Conservation (phyloP, 2,888 invertebrate species). For the Sylvicola cinctus region DNA sequence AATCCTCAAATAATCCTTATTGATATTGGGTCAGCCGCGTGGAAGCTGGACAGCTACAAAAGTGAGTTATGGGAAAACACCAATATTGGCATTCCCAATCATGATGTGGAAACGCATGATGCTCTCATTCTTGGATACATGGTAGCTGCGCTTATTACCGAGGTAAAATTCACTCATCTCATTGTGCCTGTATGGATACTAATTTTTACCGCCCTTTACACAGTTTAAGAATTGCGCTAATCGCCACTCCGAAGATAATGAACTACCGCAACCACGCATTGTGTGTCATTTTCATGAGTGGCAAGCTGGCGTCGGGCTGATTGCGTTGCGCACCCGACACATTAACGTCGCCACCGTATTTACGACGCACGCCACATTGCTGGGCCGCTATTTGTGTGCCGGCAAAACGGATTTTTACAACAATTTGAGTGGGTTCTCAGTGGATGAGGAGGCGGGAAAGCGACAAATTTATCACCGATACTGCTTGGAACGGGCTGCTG, state of each 20-base stretch:
- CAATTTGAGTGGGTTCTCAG: constrained; percentile 81
- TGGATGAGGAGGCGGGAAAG: constrained; percentile 96
- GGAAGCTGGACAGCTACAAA: constrained; percentile 90
- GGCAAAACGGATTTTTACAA: constrained; percentile 99
- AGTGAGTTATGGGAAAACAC: constrained; percentile 81
- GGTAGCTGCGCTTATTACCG: constrained; percentile 78
- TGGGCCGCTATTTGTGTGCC: constrained; percentile 93
- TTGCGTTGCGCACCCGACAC: constrained; percentile 64
- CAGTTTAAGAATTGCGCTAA: constrained; percentile 54
- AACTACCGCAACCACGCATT: constrained; percentile 47
- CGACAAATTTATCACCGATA: constrained; percentile 96
- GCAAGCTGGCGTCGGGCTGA: constrained; percentile 91
- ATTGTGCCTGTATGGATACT: too few relatives aligned
- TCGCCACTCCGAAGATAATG: constrained; percentile 30
- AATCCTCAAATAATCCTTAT: constrained; percentile 95
- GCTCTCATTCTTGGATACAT: constrained; percentile 90
- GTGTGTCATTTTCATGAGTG: constrained; percentile 97
- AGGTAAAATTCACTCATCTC: too few relatives aligned
- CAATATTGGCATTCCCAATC: constrained; percentile 73
- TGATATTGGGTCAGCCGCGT: constrained; percentile 89
- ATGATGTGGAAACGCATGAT: constrained; percentile 92
- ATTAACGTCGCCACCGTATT: constrained; percentile 90
- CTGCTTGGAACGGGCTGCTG: constrained; percentile 91
- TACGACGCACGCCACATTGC: constrained; percentile 94
- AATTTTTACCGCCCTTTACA: too few relatives aligned